Evolutionary conservation across 2,888 invertebrate species (phyloP).

Genomic region (Arenicola marina): DNA sequence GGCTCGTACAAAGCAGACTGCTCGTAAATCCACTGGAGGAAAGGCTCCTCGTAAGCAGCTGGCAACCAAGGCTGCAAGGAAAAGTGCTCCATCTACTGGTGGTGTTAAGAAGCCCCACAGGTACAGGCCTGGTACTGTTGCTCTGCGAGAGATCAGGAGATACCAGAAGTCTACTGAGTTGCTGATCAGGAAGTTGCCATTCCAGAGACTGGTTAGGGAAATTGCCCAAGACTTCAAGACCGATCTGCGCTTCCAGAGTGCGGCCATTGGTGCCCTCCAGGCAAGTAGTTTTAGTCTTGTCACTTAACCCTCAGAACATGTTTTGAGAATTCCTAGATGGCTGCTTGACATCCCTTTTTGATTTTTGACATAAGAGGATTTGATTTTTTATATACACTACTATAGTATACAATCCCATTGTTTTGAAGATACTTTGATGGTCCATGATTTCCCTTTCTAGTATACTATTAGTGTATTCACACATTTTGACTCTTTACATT

Average conservation of each 20-base stretch:
- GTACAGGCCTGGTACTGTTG: constrained; percentile 62
- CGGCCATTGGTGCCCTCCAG: constrained; percentile 61
- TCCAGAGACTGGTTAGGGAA: constrained; percentile 61
- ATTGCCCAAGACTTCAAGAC: constrained; percentile 63
- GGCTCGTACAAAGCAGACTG: constrained; percentile 63
- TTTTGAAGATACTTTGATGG: too few relatives aligned
- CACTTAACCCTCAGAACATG: too few relatives aligned
- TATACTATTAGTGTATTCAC: too few relatives aligned
- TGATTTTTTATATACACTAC: too few relatives aligned
- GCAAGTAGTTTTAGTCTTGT: constrained; percentile 37
- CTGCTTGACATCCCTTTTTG: too few relatives aligned
- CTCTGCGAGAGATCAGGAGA: constrained; percentile 60
- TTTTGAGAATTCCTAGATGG: too few relatives aligned
- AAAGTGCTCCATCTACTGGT: constrained; percentile 61
- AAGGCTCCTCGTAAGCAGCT: constrained; percentile 61
- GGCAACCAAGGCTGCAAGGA: constrained; percentile 61
- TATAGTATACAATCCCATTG: too few relatives aligned
- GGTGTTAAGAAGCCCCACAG: constrained; percentile 62
- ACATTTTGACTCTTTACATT: too few relatives aligned
- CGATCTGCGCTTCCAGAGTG: constrained; percentile 61
- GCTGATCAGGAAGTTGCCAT: constrained; percentile 61
- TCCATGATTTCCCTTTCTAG: too few relatives aligned
- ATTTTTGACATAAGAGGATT: too few relatives aligned
- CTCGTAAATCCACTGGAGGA: constrained; percentile 61
- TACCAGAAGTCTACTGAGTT: constrained; percentile 62